phyloP scores from a whole-genome alignment of 2,888 invertebrate genomes.

The Philopedon plagiatum region DNA sequence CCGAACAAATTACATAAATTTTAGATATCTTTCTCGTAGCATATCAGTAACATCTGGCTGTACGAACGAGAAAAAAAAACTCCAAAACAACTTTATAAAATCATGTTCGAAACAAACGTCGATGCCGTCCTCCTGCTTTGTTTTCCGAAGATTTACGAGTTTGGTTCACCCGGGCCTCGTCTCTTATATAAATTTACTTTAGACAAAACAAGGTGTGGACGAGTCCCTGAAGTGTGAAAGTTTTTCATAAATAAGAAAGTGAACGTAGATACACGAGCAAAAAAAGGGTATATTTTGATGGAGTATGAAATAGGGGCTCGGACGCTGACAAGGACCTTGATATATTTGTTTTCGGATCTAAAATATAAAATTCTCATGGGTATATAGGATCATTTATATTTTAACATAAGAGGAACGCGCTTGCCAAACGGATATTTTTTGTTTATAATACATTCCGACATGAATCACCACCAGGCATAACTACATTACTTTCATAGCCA shows the following conservation, averaged over 20 bases:
- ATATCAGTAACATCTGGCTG: conserved; percentile 23
- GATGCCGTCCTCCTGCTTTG: conserved; percentile 32
- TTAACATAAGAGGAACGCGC: no score
- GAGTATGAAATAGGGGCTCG: conserved; percentile 7
- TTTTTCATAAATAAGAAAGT: conserved; percentile 35
- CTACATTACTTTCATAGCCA: no score
- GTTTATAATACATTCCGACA: no score
- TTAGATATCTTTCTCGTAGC: neutral
- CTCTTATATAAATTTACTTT: conserved; percentile 42
- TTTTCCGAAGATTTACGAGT: conserved; percentile 42
- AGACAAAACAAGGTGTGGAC: conserved; percentile 42
- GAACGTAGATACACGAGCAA: conserved; percentile 11
- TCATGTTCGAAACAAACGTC: conserved; percentile 39
- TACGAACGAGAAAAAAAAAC: conserved; percentile 25
- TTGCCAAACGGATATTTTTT: no score
- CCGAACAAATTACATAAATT: neutral
- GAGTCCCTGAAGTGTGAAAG: conserved; percentile 29
- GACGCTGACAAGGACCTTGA: conserved; percentile 5
- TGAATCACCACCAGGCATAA: no score
- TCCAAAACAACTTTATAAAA: conserved; percentile 45
- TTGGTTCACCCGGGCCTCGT: conserved; percentile 31
- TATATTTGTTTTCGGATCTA: conserved; percentile 8
- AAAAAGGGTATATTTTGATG: conserved; percentile 10
- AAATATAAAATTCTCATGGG: neutral
- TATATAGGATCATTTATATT: neutral